Evolutionary conservation across 2,113 vertebrate species (phyloP).

Genomic region (Brachyistius frenatus): DNA sequence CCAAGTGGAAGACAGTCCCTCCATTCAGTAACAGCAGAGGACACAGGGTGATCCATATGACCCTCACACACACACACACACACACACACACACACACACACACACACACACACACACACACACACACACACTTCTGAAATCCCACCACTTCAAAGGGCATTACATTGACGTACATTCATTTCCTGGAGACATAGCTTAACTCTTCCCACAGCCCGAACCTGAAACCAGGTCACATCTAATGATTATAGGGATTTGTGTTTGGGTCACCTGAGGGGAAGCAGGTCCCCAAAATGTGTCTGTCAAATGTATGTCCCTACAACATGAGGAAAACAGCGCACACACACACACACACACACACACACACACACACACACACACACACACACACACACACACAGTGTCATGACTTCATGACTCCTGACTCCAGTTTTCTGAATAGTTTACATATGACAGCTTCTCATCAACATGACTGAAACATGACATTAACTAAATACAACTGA

Average conservation of each 20-base stretch:
- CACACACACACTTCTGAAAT: background rate
- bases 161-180: background rate
- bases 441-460: slow-evolving; percentile 12
- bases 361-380: too few relatives aligned
- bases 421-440: slow-evolving; percentile 36
- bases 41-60: slow-evolving; percentile 43
- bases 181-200: background rate
- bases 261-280: too few relatives aligned
- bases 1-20: slow-evolving; percentile 62
- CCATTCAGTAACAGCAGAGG: slow-evolving; percentile 59
- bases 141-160: background rate
- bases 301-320: background rate
- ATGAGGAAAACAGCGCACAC: background rate
- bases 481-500: background rate
- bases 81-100: slow-evolving; percentile 18
- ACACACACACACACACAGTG: background rate
- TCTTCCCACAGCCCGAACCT: background rate
- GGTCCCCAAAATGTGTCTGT: background rate
- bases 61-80: slow-evolving; percentile 24
- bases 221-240: too few relatives aligned
- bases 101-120: slow-evolving; percentile 23
- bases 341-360: background rate
- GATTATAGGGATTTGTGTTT: too few relatives aligned
- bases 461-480: slow-evolving; percentile 1
- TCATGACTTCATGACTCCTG: slow-evolving; percentile 41